Percentiles rank a stretch among this genome's conserved stretches.
Conservation (phyloP, 1,140 invertebrate species). For the Orius laevigatus region DNA sequence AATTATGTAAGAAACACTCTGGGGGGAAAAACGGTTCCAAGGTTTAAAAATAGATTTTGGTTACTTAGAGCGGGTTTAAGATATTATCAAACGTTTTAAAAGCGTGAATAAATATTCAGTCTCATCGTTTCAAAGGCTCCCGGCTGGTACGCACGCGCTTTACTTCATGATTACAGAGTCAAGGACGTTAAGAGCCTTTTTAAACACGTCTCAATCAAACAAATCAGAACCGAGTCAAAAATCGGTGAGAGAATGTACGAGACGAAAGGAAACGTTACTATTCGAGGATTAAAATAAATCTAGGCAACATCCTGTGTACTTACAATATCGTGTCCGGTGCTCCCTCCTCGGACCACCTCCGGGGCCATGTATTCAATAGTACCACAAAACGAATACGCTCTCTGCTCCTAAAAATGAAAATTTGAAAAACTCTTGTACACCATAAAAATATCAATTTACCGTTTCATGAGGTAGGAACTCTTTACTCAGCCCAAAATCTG, state of each 20-base stretch:
- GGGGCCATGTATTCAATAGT: constrained; percentile 96
- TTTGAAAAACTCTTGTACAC: not conserved
- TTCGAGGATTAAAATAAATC: too few species aligned
- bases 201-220: not conserved
- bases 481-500: constrained; percentile 84
- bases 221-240: not conserved
- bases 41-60: too few species aligned
- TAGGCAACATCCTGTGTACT: constrained; percentile 30
- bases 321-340: constrained; percentile 75
- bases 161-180: not conserved
- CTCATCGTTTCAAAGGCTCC: too few species aligned
- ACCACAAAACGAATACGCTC: constrained; percentile 94
- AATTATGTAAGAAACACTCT: too few species aligned
- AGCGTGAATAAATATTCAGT: too few species aligned
- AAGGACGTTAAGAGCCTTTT: not conserved
- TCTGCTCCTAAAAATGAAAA: constrained; percentile 35
- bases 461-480: constrained; percentile 56
- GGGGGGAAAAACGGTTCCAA: too few species aligned
- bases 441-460: constrained; percentile 25
- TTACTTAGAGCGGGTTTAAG: too few species aligned
- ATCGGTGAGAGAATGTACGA: not conserved
- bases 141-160: not conserved
- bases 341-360: constrained; percentile 69
- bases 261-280: not conserved
- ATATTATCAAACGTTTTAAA: too few species aligned